phyloP scores from a whole-genome alignment of 2,797 vertebrate species.

The Microchirus variegatus region DNA sequence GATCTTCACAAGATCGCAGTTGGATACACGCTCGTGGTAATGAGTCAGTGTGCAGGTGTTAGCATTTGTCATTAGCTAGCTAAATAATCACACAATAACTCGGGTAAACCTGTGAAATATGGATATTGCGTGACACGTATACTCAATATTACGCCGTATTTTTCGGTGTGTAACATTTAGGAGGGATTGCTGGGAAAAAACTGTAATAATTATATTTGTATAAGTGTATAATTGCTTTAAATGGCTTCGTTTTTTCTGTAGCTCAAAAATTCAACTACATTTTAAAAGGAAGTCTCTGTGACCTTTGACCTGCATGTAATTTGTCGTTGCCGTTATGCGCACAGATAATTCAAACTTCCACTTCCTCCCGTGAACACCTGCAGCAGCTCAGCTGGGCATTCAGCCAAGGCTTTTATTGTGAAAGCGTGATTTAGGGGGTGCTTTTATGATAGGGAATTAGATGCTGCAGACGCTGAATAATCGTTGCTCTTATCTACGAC shows the following conservation, averaged over 20 bases:
- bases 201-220: no score
- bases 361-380: slow-evolving; percentile 18
- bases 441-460: no score
- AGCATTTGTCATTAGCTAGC: not conserved
- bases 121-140: no score
- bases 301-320: not conserved
- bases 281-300: slow-evolving; percentile 1
- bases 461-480: no score
- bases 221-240: no score
- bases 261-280: no score
- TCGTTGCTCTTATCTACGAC: no score
- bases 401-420: slow-evolving; percentile 22
- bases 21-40: not conserved
- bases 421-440: slow-evolving; percentile 1
- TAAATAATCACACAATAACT: not conserved
- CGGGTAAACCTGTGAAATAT: not conserved
- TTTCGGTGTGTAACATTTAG: no score
- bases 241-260: no score
- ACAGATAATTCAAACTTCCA: slow-evolving; percentile 20
- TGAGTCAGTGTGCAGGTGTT: not conserved
- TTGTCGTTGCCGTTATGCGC: slow-evolving; percentile 8
- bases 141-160: no score
- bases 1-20: not conserved
- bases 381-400: not conserved
- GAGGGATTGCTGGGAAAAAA: no score